Evolutionary conservation across 2,888 invertebrate species (phyloP).

Genomic region (Mimachlamys varia): DNA sequence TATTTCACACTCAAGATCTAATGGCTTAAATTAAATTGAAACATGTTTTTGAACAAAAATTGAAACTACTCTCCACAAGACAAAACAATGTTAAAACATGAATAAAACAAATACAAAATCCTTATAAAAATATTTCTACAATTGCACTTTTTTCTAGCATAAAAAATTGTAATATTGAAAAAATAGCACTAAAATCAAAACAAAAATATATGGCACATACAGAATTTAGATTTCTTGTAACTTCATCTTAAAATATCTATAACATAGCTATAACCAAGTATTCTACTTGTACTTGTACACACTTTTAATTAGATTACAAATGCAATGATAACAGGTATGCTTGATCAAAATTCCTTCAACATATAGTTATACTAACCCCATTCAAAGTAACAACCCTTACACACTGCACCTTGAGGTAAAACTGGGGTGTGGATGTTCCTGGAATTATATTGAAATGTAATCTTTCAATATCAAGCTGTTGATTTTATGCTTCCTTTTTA

Average conservation of each 20-base stretch:
- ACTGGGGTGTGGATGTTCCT: too few species aligned
- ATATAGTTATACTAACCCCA: too few species aligned
- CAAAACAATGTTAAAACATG: neutral
- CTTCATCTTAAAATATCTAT: neutral
- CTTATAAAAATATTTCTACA: slow-evolving; percentile 27
- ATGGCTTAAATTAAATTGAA: neutral
- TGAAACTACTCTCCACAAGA: neutral
- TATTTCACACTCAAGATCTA: neutral
- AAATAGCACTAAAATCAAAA: slow-evolving; percentile 9
- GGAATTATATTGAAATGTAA: too few species aligned
- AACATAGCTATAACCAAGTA: neutral
- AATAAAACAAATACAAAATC: neutral
- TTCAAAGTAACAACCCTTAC: too few species aligned
- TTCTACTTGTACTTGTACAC: neutral
- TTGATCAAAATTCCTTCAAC: neutral
- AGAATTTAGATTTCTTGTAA: neutral
- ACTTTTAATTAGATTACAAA: neutral
- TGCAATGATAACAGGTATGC: neutral
- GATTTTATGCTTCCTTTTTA: too few species aligned
- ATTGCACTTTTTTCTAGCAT: slow-evolving; percentile 18
- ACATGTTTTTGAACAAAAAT: neutral
- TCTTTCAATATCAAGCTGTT: too few species aligned
- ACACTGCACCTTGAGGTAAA: too few species aligned
- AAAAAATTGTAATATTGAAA: neutral
- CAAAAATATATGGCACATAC: neutral